phyloP scores from a whole-genome alignment of 2,797 vertebrate species.

The Ptychobarbus kaznakovi region DNA sequence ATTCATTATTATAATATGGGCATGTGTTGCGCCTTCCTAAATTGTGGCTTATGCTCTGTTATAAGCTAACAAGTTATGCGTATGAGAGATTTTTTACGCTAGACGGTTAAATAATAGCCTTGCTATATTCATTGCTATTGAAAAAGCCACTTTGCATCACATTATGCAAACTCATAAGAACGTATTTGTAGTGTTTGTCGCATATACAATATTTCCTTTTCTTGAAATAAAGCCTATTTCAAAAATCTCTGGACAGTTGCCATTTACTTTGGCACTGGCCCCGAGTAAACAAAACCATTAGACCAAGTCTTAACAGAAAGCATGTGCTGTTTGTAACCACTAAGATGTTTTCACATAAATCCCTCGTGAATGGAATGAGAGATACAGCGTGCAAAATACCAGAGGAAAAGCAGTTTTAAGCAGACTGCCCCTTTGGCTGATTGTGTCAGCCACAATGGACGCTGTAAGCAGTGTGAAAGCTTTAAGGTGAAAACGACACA shows the following conservation, averaged over 20 bases:
- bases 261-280: conserved; percentile 40
- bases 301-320: conserved; percentile 42
- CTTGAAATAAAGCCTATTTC: conserved; percentile 28
- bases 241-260: conserved; percentile 43
- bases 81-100: not conserved
- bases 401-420: conserved; percentile 75
- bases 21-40: conserved; percentile 3
- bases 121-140: conserved; percentile 9
- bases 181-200: conserved; percentile 6
- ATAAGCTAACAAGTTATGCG: conserved; percentile 1
- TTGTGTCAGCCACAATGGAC: conserved; percentile 77
- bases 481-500: conserved; percentile 80
- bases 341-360: conserved; percentile 59
- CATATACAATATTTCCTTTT: conserved; percentile 11
- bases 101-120: conserved; percentile 15
- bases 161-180: conserved; percentile 21
- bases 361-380: conserved; percentile 51
- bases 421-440: conserved; percentile 76
- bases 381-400: conserved; percentile 55
- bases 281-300: conserved; percentile 42
- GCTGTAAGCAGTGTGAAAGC: conserved; percentile 79
- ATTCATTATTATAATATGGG: conserved; percentile 65
- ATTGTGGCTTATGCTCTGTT: not conserved
- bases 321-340: conserved; percentile 53
- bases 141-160: conserved; percentile 21